Evolutionary conservation across 2,113 vertebrate genomes (phyloP), one percentile per base, ranked within the genome.

Genomic region (Peromyscus polionotus): DNA sequence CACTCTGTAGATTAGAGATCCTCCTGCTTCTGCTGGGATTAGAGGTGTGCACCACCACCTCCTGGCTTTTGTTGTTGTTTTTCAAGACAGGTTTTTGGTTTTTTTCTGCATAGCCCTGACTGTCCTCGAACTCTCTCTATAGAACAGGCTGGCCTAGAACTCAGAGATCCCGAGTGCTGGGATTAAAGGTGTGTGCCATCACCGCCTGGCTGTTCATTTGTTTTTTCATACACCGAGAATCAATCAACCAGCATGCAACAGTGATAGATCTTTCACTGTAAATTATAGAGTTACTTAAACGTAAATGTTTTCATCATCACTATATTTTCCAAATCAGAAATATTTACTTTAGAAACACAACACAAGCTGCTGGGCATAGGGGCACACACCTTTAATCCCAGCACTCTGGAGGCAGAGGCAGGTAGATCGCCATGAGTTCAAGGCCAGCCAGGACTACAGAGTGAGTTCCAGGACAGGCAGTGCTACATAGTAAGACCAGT

Each of bases 241-340:
- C 7, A 45, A 57, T 14, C 7, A 80, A 13, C 33, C 63, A 91
- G 59, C 65, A 22, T 22, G 51, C 39, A 36, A 70, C 33, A 6
- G 20, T 54, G 33, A 14, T 10, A 33, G 61, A 31, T 33, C 39
- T 65, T 54, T 45, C 45, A 45, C 8, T 86, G 10, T 67, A 86
- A 31, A 33, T 48, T 67, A 20, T 24, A 24, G 67, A 70, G 28
- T 72, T 57, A 39, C 48, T 72, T 88, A 42, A 72, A 65, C 26
- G 24, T 70, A 70, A 31, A 73, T 79, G 76, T 59, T 73, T 65
- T 57, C 28, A 13, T 51, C 14, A 45, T 2, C 2, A 17, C 7
- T 59, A 8, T 57, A 59, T 33, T 92, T 92, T 75, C 42, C 59
- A 36, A 57, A 45, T 81, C 86, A 81, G 86, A 96, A 94, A 79